Evolutionary conservation across 2,113 vertebrate species (phyloP).

Genomic region (Cephalopholis sonnerati): DNA sequence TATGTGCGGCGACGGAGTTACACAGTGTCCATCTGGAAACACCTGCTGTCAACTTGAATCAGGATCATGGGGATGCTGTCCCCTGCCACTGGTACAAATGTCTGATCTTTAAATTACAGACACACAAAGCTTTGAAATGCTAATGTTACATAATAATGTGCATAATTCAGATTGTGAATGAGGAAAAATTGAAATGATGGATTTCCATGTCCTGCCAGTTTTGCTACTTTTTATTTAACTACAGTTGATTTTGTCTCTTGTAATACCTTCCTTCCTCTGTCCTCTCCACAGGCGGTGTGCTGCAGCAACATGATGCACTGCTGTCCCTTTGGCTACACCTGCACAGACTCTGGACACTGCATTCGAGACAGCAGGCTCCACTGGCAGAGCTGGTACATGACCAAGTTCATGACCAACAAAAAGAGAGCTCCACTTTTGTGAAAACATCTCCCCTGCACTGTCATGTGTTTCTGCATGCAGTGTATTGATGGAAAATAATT

Average conservation of each 20-base stretch:
- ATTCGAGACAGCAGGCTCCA: not conserved
- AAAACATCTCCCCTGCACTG: not conserved
- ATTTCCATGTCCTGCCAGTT: slow-evolving; percentile 49
- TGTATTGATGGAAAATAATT: slow-evolving; percentile 16
- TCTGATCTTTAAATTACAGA: not conserved
- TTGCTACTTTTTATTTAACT: too few species aligned
- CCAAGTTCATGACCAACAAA: slow-evolving; percentile 58
- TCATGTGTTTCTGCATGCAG: not conserved
- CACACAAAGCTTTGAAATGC: not conserved
- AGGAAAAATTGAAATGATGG: slow-evolving; percentile 42
- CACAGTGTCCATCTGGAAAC: slow-evolving; percentile 85
- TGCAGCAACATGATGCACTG: slow-evolving; percentile 82
- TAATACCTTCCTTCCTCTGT: not conserved
- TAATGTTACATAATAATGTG: not conserved
- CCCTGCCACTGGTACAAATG: slow-evolving; percentile 85
- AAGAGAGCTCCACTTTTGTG: slow-evolving; percentile 60
- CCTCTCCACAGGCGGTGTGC: slow-evolving; percentile 79
- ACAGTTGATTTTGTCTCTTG: too few species aligned
- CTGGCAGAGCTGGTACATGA: slow-evolving; percentile 66
- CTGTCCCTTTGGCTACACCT: slow-evolving; percentile 70
- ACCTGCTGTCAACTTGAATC: slow-evolving; percentile 86
- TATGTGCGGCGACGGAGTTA: slow-evolving; percentile 81
- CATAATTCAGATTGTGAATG: slow-evolving; percentile 4
- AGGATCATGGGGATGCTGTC: slow-evolving; percentile 90
- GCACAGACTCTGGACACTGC: slow-evolving; percentile 48